Evolutionary conservation across 1,140 invertebrate species (phyloP), one percentile per base, ranked within the genome.

Genomic region (Formica exsecta): DNA sequence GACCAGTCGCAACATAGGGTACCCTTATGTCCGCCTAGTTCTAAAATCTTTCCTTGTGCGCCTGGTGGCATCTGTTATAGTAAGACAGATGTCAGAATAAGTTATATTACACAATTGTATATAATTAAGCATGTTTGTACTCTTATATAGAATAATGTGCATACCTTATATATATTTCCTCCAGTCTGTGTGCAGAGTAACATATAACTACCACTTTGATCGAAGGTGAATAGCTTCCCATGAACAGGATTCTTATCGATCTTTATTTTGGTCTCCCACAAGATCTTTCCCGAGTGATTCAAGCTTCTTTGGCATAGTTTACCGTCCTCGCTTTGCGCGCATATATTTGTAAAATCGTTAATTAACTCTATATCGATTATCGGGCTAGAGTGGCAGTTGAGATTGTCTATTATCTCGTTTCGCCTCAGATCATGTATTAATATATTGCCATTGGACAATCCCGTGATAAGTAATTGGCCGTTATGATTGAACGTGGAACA

Each of bases 401-500:
- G 86, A 91, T 95, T 95, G 73, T 96, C 95, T 9, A 97, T 96
- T 88, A 96, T 96, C 87, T 96, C 96, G 44, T 95, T 95, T 83
- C 96, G 95, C 66, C 96, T 92, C 9, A 96, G 84, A 92, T 97
- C 96, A 88, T 96, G 96, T 71, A 97, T 95, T 48, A 96, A 92
- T 54, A 97, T 95, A 73, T 95, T 95, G 6, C 97, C 97, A 93
- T 97, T 96, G 3, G 95, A 96, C 16, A 96, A 94, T 25, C 96
- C 97, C 41, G 96, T 96, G 11, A 97, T 95, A 19, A 97, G 90
- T 9, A 97, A 91, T 86, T 97, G 96, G n/a, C 97, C 96, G 92
- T 96, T 97, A 77, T 97, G 96, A 90, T 97, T 97, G 90, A 96
- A 97, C 0, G 95, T 94, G 57, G 95, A 96, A 87, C 96, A 97